Evolutionary conservation across 2,888 invertebrate genomes (phyloP).

Genomic region (Stenotaenia linearis): DNA sequence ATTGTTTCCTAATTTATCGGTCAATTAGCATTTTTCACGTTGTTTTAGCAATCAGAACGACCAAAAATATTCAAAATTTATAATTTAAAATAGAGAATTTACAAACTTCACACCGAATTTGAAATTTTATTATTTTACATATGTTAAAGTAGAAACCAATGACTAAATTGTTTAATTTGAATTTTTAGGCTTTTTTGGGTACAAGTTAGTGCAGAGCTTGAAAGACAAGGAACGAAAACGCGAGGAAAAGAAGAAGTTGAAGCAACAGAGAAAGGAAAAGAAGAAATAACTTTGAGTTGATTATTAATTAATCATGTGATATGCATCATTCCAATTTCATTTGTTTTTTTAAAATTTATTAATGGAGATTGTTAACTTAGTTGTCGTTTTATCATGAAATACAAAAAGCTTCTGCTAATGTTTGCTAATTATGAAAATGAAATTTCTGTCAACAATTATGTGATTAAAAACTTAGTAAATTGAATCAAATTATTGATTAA

Average conservation of each 20-base stretch:
- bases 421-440: neutral
- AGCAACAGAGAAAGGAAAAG: slow-evolving; percentile 74
- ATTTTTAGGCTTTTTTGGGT: slow-evolving; percentile 76
- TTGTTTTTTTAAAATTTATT: neutral
- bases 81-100: too few species aligned
- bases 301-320: neutral
- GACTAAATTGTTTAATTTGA: too few species aligned
- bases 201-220: slow-evolving; percentile 73
- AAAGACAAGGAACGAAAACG: slow-evolving; percentile 67
- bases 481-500: neutral
- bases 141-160: too few species aligned
- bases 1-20: neutral
- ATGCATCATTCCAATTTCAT: slow-evolving; percentile 35
- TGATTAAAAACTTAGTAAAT: neutral
- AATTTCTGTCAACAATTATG: neutral
- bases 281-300: slow-evolving; percentile 43
- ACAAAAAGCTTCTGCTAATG: neutral
- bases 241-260: slow-evolving; percentile 74
- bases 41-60: neutral
- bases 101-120: too few species aligned
- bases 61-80: too few species aligned
- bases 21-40: too few species aligned
- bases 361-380: neutral
- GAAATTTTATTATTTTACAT: neutral
- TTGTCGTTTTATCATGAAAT: neutral